A percentile compares a stretch with the other conserved stretches of the same genome.
Conservation (phyloP, 2,113 vertebrate species). For the Bubo blakistoni region DNA sequence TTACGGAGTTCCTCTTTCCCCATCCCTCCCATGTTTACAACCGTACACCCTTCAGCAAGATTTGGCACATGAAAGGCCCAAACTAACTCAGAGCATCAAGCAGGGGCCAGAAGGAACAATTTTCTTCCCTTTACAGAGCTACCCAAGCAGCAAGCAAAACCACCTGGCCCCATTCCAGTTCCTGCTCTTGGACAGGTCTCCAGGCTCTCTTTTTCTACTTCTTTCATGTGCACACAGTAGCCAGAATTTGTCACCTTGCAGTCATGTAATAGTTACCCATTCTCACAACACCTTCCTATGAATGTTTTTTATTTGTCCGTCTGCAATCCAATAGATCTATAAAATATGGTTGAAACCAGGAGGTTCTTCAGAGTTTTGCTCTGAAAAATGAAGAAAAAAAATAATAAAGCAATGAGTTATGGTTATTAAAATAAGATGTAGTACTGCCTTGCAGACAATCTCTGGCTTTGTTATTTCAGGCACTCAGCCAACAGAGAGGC, state of each 20-base stretch:
- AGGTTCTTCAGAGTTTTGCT: background rate
- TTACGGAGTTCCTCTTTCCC: background rate
- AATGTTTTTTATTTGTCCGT: slow-evolving; percentile 18
- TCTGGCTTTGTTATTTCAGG: slow-evolving; percentile 25
- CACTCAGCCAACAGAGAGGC: slow-evolving; percentile 7
- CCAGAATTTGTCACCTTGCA: slow-evolving; percentile 34
- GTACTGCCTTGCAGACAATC: background rate
- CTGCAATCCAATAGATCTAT: background rate
- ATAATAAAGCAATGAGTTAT: background rate
- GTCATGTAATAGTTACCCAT: background rate
- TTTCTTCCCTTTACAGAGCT: background rate
- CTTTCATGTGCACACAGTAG: slow-evolving; percentile 29
- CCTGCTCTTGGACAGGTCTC: background rate
- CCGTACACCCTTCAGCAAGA: accelerated
- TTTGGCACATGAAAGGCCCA: background rate
- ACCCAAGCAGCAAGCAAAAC: background rate
- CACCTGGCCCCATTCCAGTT: background rate
- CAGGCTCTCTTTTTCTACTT: background rate
- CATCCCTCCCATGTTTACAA: background rate
- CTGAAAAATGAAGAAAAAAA: background rate
- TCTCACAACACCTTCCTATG: background rate
- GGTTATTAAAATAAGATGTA: slow-evolving; percentile 50
- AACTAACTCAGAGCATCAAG: background rate
- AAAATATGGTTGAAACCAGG: background rate
- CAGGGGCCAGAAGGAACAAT: background rate